A percentile compares a stretch with the other conserved stretches of the same genome.
Evolutionary conservation across 1,140 invertebrate genomes (phyloP).

Genomic region (Cryptotermes secundus): DNA sequence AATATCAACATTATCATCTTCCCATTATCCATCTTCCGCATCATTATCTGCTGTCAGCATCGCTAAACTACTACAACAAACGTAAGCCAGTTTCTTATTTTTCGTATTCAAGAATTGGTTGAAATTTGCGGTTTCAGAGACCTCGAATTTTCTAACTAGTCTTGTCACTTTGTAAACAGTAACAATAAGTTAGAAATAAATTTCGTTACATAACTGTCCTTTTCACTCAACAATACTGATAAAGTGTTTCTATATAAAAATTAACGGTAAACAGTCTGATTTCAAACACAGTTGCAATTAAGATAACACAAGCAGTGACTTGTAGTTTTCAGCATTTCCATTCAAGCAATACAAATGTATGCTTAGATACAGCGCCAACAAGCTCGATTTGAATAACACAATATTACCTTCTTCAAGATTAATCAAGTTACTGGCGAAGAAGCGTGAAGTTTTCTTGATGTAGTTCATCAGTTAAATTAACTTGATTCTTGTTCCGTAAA

Average conservation of each 20-base stretch:
- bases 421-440: not conserved
- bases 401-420: not conserved
- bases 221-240: too few relatives aligned
- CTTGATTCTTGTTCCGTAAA: not conserved
- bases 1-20: too few relatives aligned
- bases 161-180: too few relatives aligned
- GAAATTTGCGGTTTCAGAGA: too few relatives aligned
- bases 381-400: not conserved
- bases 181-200: too few relatives aligned
- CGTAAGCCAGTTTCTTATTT: too few relatives aligned
- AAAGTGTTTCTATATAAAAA: not conserved
- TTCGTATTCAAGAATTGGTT: too few relatives aligned
- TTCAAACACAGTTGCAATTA: not conserved
- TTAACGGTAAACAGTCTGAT: not conserved
- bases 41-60: too few relatives aligned
- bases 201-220: too few relatives aligned
- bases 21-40: too few relatives aligned
- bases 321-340: not conserved
- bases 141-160: too few relatives aligned
- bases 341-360: not conserved
- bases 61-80: too few relatives aligned
- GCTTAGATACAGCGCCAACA: not conserved
- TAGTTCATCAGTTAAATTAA: not conserved
- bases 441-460: conserved; percentile 11
- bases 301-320: not conserved